Base-by-base conservation (phyloP, 2,797 vertebrate genomes). In the Cygnus olor region DNA sequence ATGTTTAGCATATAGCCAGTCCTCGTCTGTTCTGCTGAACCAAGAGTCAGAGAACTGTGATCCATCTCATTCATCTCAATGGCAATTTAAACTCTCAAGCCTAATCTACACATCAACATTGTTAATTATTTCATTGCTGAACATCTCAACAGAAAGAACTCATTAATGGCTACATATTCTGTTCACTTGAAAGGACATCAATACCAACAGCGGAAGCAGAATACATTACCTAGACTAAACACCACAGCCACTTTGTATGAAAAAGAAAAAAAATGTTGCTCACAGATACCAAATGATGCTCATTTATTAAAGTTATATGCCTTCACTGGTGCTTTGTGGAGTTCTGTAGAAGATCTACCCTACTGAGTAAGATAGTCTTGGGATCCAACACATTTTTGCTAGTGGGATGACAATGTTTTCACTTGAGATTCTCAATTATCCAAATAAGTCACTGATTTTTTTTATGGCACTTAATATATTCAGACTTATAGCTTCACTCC, bases 61-160 rank as follows among this genome's bases (percentile, higher is more conserved):
- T 74, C 58, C 78, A 13, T 34, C 44, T 79, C 36, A 45, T 90
- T 84, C 70, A 73, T 22, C 80, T 64, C 58, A 88, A 86, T 81
- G 32, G 15, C 54, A 93, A 19, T 88, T 94, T 84, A 64, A 89
- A 40, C 34, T 84, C 65, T 86, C 63, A 94, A 92, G 44, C 56
- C 82, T 89, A 73, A 93, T 95, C 92, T 92, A 56, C 40, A 53
- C 77, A 89, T 88, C 92, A 89, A 47, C 70, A 12, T 91, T 77
- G 69, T 93, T 95, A 93, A 90, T 94, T 92, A 91, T 92, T 91
- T 89, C 66, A 72, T 60, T 79, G 56, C 63, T 84, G 91, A 91
- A 70, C 45, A 84, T 88, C 73, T 88, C 92, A 89, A 77, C 73
- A 91, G 61, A 74, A 81, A 89, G 54, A 91, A 40, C 58, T 96